phyloP scores from a whole-genome alignment of 2,888 invertebrate genomes.

The Sesia apiformis region DNA sequence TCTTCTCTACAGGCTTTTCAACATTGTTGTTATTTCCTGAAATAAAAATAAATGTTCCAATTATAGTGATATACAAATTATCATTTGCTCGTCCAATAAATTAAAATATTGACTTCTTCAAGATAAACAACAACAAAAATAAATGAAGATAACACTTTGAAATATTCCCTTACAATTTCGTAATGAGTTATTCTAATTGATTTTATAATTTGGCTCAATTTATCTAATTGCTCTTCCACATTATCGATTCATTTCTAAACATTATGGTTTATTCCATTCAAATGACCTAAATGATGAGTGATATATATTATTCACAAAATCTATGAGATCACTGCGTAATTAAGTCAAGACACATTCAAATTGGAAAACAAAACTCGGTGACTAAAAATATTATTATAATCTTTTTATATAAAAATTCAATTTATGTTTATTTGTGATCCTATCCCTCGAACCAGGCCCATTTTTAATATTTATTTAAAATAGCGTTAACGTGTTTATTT shows the following conservation, averaged over 20 bases:
- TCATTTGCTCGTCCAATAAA: neutral
- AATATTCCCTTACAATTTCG: slow-evolving; percentile 1
- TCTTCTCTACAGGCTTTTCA: slow-evolving; percentile 13
- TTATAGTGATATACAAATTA: neutral
- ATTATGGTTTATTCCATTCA: neutral
- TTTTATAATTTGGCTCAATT: slow-evolving; percentile 3
- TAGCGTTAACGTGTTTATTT: too few relatives aligned
- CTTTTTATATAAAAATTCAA: too few relatives aligned
- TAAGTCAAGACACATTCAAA: too few relatives aligned
- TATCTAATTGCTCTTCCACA: slow-evolving; percentile 2
- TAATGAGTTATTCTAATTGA: slow-evolving; percentile 4
- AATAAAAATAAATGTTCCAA: slow-evolving; percentile 12
- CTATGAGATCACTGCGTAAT: neutral
- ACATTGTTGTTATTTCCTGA: slow-evolving; percentile 19
- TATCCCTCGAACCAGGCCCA: too few relatives aligned
- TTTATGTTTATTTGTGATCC: too few relatives aligned
- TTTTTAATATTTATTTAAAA: too few relatives aligned
- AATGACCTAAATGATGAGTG: neutral
- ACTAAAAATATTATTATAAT: too few relatives aligned
- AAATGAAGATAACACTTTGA: neutral
- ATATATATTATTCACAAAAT: neutral
- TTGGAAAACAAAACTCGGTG: too few relatives aligned
- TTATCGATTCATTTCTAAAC: neutral
- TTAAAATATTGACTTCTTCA: neutral
- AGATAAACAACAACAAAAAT: neutral